Evolutionary conservation across 2,113 vertebrate species (phyloP).

Genomic region (Callipepla californica): DNA sequence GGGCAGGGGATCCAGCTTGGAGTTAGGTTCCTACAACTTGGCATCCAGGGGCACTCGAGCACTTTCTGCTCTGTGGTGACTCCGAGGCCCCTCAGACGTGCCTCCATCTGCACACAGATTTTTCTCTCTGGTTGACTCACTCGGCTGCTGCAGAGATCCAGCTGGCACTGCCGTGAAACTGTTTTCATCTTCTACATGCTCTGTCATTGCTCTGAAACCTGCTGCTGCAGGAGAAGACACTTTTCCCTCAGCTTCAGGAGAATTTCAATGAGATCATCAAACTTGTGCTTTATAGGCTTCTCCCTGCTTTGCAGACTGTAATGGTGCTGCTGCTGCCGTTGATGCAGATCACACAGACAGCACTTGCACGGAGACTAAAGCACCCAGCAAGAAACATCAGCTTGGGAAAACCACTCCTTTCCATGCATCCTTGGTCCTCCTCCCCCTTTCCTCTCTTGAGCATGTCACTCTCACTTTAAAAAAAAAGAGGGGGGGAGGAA

Average conservation of each 20-base stretch:
- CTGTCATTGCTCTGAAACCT: neutral
- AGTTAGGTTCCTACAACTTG: neutral
- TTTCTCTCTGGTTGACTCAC: neutral
- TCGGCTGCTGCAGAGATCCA: neutral
- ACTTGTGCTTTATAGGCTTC: conserved; percentile 66
- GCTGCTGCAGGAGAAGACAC: neutral
- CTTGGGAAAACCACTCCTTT: conserved; percentile 78
- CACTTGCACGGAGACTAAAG: conserved; percentile 70
- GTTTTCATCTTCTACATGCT: neutral
- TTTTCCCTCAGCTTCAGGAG: neutral
- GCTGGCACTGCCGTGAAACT: neutral
- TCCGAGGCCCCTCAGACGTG: neutral
- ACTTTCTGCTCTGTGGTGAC: neutral
- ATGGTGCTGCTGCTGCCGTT: conserved; percentile 60
- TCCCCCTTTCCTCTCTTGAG: neutral
- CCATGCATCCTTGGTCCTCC: neutral
- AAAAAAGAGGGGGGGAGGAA: neutral
- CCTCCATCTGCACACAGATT: neutral
- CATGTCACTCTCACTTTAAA: neutral
- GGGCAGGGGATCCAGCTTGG: neutral
- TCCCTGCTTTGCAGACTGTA: conserved; percentile 57
- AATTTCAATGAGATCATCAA: conserved; percentile 28
- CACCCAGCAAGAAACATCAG: conserved; percentile 70
- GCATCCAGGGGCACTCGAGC: neutral
- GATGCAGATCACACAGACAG: conserved; percentile 63